These are phyloP conservation scores for Dryocosmus kuriphilus DNA, from an alignment of 2,888 invertebrate species.

Conservation along the genomic window DNA sequence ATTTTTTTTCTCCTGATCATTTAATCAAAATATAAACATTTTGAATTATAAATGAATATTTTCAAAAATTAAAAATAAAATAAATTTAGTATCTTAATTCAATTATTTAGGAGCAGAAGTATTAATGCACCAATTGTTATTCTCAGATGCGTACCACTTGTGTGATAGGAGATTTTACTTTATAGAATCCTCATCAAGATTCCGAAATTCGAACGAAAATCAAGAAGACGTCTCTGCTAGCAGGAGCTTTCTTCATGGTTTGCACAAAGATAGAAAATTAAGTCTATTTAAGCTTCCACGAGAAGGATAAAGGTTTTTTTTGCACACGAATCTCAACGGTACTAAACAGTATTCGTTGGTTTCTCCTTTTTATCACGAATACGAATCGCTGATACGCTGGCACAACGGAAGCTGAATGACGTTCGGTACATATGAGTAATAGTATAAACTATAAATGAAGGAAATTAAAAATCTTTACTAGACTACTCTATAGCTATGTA, in stretches of 20 bases:
- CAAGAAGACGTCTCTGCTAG: conserved; percentile 60
- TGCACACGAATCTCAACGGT: conserved; percentile 7
- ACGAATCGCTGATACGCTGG: background rate
- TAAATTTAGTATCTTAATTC: background rate
- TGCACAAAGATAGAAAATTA: conserved; percentile 39
- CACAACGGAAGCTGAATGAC: conserved; percentile 8
- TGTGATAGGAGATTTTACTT: conserved; percentile 46
- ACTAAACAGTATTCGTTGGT: conserved; percentile 13
- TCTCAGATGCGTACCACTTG: conserved; percentile 20
- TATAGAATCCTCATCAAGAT: conserved; percentile 84
- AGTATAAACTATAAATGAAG: background rate
- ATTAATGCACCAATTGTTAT: conserved; percentile 24
- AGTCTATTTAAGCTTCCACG: conserved; percentile 42
- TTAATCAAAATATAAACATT: background rate
- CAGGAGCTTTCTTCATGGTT: conserved; percentile 65
- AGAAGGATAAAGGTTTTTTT: conserved; percentile 38
- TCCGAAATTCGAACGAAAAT: conserved; percentile 76
- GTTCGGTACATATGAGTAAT: conserved; percentile 1
- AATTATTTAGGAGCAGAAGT: background rate
- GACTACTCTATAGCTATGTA: background rate
- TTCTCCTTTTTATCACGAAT: background rate
- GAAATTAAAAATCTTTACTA: conserved; percentile 7
- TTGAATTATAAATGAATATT: background rate
- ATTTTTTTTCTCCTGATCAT: background rate
- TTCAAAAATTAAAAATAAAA: background rate